Evolutionary conservation across 23 tunicate genomes (phyloP), one percentile per base, ranked within the genome.

Genomic region (Phallusia fumigata): DNA sequence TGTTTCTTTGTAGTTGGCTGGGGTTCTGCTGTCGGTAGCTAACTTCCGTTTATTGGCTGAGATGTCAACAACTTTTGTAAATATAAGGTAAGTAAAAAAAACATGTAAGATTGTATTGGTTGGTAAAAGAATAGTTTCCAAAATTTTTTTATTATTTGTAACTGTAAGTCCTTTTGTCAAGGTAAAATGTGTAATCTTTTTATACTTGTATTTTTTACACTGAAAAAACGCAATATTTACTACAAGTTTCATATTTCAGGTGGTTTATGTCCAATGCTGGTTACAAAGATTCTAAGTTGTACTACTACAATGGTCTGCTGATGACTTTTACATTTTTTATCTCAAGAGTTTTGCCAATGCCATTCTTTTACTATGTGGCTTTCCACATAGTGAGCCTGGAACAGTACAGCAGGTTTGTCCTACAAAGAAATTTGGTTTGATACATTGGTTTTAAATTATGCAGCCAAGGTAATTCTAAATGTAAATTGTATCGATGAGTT

Each of bases 11-110:
- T 35, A 74, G 78, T 5, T 5, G 10, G 31, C 2, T 35, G 78
- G 47, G 2, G 3, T 74, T 19, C 78, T 74, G 12, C 31, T 28
- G 28, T 74, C 44, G 3, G 45, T 33, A 21, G 78, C 78, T 19
- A 74, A 28, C n/a, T 74, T 74, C 31, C 78, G 78, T 33, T 35
- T 74, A 10, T 12, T 74, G n/a, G 44, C 78, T 30, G 78, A 74
- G 78, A 74, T 74, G 78, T 74, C 78, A 74, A 74, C 78, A 30
- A 74, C 78, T 3, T 74, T 74, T 74, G 78, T 74, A 19, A 74
- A 74, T 30, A 74, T 74, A n/a, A 74, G 78, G 78, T 74, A 33
- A 18, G n/a, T 33, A 10, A 10, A 40, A 40, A 40, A 40, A 40
- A 3, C 5, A 40, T 40, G 47, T 40, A 5, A 40, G 47, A 40